These are phyloP conservation scores for Catajapyx aquilonaris DNA, from an alignment of 1,140 invertebrate species.

Conservation along the genomic window DNA sequence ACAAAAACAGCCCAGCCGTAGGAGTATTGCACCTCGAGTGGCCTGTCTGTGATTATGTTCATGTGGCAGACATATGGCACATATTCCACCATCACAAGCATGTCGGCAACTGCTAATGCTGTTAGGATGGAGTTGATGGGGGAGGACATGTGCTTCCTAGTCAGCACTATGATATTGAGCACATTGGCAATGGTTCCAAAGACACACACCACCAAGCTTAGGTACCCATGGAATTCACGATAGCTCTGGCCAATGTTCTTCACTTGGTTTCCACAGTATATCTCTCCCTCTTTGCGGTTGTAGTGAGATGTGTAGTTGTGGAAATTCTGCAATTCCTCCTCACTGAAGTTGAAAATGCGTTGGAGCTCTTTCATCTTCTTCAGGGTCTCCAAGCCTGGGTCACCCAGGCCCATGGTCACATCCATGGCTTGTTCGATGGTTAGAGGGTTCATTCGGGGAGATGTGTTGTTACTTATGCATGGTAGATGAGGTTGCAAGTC, in stretches of 20 bases:
- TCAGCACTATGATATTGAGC: conserved; percentile 71
- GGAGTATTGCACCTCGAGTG: conserved; percentile 11
- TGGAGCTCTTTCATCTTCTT: too few species aligned
- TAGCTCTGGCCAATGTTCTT: background rate
- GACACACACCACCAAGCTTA: conserved; percentile 50
- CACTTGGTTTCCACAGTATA: background rate
- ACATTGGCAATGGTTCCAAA: conserved; percentile 78
- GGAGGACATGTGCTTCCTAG: conserved; percentile 56
- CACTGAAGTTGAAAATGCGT: too few species aligned
- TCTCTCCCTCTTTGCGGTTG: too few species aligned
- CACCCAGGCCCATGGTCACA: too few species aligned
- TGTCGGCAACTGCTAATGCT: conserved; percentile 57
- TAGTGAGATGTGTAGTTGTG: too few species aligned
- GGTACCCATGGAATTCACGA: conserved; percentile 34
- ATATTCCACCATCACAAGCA: conserved; percentile 72
- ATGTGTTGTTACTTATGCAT: too few species aligned
- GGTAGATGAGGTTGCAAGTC: too few species aligned
- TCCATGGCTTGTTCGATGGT: too few species aligned
- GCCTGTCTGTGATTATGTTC: conserved; percentile 28
- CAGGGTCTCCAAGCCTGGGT: too few species aligned
- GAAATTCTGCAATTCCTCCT: too few species aligned
- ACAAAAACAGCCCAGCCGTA: conserved; percentile 19
- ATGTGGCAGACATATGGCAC: conserved; percentile 58
- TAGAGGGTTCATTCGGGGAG: too few species aligned
- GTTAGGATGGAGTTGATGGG: conserved; percentile 68